Conservation (phyloP, 2,113 vertebrate genomes). For the Colistium nudipinnis region DNA sequence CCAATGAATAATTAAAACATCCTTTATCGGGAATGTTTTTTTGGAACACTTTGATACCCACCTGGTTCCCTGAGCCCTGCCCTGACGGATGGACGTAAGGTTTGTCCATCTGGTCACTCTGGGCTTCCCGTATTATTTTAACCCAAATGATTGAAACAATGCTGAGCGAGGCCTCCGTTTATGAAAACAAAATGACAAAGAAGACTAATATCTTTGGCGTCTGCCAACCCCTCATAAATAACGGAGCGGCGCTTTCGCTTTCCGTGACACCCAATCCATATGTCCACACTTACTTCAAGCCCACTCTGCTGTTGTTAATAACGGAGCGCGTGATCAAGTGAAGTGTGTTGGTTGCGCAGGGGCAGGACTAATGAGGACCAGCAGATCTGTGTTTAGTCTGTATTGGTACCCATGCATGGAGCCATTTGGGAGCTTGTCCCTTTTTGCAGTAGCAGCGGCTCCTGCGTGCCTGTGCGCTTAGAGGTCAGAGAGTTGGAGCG, state of each 20-base stretch:
- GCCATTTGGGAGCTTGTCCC: slow-evolving; percentile 23
- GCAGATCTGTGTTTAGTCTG: slow-evolving; percentile 47
- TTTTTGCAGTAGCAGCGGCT: slow-evolving; percentile 28
- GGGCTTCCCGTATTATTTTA: no score
- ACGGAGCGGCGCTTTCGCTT: slow-evolving; percentile 26
- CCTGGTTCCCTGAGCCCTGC: background rate
- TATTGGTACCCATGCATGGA: slow-evolving; percentile 17
- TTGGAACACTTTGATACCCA: background rate
- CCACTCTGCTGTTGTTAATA: slow-evolving; percentile 46
- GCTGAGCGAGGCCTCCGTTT: background rate
- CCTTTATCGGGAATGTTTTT: slow-evolving; percentile 26
- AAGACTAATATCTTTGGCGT: background rate
- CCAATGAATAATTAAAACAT: slow-evolving; percentile 27
- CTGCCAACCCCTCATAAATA: slow-evolving; percentile 44
- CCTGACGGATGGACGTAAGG: no score
- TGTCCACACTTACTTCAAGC: slow-evolving; percentile 54
- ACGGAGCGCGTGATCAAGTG: slow-evolving; percentile 52
- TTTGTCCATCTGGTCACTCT: no score
- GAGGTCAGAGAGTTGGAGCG: slow-evolving; percentile 54
- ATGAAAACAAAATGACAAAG: slow-evolving; percentile 19
- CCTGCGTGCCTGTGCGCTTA: slow-evolving; percentile 25
- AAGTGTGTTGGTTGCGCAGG: slow-evolving; percentile 40
- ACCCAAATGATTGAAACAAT: no score
- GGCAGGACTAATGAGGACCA: slow-evolving; percentile 62
- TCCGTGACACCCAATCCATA: slow-evolving; percentile 60